Evolutionary conservation across 37 sponge, comb jelly and placozoan genomes (phyloP).

Genomic region (Mnemiopsis leidyi): DNA sequence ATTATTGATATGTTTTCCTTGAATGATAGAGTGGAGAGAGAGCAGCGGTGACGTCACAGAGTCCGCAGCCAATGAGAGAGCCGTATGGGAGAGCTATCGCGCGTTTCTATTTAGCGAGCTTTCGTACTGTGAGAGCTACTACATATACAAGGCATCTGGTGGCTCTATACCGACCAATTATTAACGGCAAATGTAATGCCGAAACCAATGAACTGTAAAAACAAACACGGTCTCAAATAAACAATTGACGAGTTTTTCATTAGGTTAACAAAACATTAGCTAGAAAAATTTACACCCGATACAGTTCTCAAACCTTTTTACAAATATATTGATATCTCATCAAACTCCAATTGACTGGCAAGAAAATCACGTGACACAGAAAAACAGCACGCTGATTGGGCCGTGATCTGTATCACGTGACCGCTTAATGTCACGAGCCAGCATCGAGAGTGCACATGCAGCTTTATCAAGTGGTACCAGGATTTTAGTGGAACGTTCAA

Average conservation of each 20-base stretch:
- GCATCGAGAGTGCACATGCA: neutral
- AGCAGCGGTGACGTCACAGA: neutral
- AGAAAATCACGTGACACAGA: neutral
- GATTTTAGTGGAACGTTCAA: constrained; percentile 26
- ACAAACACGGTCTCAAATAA: neutral
- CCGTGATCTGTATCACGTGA: neutral
- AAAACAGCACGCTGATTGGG: neutral
- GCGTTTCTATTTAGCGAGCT: constrained; percentile 56
- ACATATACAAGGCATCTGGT: neutral
- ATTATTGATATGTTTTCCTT: constrained; percentile 61
- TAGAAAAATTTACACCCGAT: neutral
- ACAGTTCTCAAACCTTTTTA: neutral
- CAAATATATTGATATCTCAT: neutral
- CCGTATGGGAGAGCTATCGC: constrained; percentile 27
- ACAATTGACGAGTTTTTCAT: neutral
- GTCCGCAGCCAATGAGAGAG: constrained; percentile 11
- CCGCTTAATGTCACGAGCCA: neutral
- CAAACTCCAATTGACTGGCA: neutral
- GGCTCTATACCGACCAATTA: neutral
- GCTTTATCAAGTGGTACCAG: constrained; percentile 12
- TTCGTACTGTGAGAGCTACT: neutral
- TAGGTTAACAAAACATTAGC: neutral
- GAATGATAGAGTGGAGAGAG: constrained; percentile 37
- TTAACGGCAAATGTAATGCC: neutral
- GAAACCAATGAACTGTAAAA: neutral